Conservation (phyloP, 2,888 invertebrate species). For the Azorinus chamasolen region DNA sequence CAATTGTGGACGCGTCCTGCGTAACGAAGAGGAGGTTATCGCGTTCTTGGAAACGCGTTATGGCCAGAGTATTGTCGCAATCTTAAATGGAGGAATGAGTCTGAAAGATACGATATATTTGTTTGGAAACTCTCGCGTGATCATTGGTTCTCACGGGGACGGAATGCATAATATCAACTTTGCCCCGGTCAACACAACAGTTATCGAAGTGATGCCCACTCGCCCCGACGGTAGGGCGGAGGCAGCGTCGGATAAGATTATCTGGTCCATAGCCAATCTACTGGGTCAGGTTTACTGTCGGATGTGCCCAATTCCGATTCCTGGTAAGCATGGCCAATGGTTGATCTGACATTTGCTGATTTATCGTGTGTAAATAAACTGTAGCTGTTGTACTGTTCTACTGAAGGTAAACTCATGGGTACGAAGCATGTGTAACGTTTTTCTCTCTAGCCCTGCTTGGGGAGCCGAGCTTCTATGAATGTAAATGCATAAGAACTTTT, state of each 20-base stretch:
- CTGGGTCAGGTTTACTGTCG: slow-evolving; percentile 31
- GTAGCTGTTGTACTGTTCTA: too few species aligned
- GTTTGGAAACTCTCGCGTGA: slow-evolving; percentile 14
- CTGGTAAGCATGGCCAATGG: too few species aligned
- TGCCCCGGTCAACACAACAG: slow-evolving; percentile 10
- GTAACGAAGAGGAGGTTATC: slow-evolving; percentile 4
- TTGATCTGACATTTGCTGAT: too few species aligned
- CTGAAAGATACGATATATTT: slow-evolving; percentile 5
- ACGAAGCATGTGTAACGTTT: too few species aligned
- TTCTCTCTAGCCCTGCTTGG: too few species aligned
- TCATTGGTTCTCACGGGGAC: slow-evolving; percentile 29
- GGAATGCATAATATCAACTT: slow-evolving; percentile 29
- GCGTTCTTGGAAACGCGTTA: slow-evolving; percentile 11
- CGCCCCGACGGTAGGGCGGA: slow-evolving; percentile 12
- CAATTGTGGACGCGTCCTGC: slow-evolving; percentile 20
- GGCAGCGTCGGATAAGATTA: slow-evolving; percentile 23
- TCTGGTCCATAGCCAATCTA: slow-evolving; percentile 22
- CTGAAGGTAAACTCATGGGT: too few species aligned
- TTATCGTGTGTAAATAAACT: too few species aligned
- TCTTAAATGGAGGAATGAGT: slow-evolving; percentile 17
- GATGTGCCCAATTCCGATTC: neutral
- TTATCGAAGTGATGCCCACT: slow-evolving; percentile 38
- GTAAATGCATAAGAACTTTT: too few species aligned
- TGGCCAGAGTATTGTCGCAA: neutral
- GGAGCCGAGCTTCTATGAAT: too few species aligned